Evolutionary conservation across 2,113 vertebrate species (phyloP).

Genomic region (Bostrychus sinensis): DNA sequence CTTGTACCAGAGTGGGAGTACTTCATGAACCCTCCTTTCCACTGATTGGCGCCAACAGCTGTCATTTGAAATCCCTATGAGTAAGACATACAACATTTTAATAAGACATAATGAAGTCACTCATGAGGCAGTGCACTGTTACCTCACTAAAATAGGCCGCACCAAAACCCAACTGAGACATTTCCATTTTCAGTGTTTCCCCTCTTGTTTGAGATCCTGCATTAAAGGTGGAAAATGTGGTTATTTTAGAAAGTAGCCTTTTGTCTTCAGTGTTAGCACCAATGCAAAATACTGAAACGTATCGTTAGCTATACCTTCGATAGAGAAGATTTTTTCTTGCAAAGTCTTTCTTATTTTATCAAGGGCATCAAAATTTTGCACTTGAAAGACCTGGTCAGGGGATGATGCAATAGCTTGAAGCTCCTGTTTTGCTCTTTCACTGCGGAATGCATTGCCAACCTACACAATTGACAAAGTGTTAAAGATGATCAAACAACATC

Average conservation of each 20-base stretch:
- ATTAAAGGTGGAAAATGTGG: not conserved
- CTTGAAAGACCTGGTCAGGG: conserved; percentile 67
- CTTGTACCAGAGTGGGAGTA: rapidly evolving
- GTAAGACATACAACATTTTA: not conserved
- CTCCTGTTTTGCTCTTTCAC: rapidly evolving
- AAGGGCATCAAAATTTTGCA: conserved; percentile 78
- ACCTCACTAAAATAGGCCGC: conserved; percentile 49
- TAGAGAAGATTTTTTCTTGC: conserved; percentile 84
- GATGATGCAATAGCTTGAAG: conserved; percentile 75
- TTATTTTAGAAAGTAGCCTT: not conserved
- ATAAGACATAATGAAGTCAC: not conserved
- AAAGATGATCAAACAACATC: not conserved
- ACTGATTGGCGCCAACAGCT: conserved; percentile 71
- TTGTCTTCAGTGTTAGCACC: not conserved
- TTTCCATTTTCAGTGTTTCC: conserved; percentile 68
- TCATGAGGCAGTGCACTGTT: not conserved
- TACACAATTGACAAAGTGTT: conserved; percentile 38
- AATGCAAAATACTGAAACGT: not conserved
- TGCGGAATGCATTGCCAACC: conserved; percentile 71
- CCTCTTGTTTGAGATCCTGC: conserved; percentile 69
- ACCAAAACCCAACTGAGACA: conserved; percentile 75
- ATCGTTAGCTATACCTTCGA: conserved; percentile 78
- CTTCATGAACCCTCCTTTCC: conserved; percentile 68
- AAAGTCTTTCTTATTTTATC: conserved; percentile 76
- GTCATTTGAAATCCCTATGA: conserved; percentile 47